Conservation (phyloP, 2,113 vertebrate species). For the Catharus bicknelli region DNA sequence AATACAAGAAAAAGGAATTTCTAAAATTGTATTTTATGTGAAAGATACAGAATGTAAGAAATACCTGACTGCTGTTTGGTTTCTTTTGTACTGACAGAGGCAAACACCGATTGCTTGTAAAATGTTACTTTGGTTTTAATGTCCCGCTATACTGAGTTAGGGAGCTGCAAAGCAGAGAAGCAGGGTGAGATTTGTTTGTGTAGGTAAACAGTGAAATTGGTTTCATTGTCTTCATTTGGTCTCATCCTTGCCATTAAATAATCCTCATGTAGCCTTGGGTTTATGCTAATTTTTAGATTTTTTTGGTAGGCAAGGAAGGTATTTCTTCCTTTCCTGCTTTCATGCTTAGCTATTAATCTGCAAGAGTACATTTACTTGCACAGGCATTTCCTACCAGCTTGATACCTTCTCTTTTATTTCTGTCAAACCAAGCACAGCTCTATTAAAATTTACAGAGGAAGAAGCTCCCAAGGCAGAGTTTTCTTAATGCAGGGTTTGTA, state of each 20-base stretch:
- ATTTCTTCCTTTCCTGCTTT: neutral
- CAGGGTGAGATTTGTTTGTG: neutral
- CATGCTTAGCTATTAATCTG: neutral
- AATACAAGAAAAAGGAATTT: neutral
- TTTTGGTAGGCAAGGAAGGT: rapidly evolving
- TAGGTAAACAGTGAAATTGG: neutral
- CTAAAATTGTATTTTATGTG: neutral
- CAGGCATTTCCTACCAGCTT: neutral
- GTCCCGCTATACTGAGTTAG: neutral
- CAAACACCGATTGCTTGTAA: neutral
- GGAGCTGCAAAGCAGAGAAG: neutral
- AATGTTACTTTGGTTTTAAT: neutral
- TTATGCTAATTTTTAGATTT: neutral
- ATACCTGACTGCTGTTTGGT: rapidly evolving
- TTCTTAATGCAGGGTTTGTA: neutral
- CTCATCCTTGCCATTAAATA: neutral
- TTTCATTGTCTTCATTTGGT: neutral
- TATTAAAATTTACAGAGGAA: neutral
- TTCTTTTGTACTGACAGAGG: neutral
- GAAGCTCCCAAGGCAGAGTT: neutral
- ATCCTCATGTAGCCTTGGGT: neutral
- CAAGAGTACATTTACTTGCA: neutral
- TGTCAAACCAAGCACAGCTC: neutral
- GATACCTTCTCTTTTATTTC: neutral
- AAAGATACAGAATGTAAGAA: neutral